A percentile compares a stretch with the other conserved stretches of the same genome.
Evolutionary conservation across 2,888 invertebrate genomes (phyloP).

Genomic region (Ennomos erosarius): DNA sequence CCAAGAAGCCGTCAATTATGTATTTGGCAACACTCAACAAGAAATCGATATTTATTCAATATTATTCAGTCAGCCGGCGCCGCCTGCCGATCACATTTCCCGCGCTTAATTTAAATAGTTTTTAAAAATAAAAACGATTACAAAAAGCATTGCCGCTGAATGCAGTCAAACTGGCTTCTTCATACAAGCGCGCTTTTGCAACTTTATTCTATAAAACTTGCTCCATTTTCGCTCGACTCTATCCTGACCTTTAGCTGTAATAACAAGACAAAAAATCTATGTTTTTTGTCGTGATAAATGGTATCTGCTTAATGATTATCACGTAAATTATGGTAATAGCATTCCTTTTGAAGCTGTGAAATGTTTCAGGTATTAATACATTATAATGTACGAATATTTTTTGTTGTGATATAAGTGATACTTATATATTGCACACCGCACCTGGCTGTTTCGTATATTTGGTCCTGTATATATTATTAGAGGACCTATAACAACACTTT

Average conservation of each 20-base stretch:
- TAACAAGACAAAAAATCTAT: conserved; percentile 24
- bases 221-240: conserved; percentile 32
- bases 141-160: conserved; percentile 30
- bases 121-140: conserved; percentile 33
- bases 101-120: conserved; percentile 34
- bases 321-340: conserved; percentile 18
- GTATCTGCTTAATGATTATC: conserved; percentile 6
- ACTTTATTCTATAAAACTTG: conserved; percentile 28
- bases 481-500: no score
- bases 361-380: not conserved
- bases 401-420: no score
- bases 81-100: conserved; percentile 20
- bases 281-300: conserved; percentile 18
- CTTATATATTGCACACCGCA: no score
- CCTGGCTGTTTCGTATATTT: no score
- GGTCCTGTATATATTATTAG: no score
- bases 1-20: conserved; percentile 8
- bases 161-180: conserved; percentile 35
- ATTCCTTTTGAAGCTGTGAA: conserved; percentile 1
- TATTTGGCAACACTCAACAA: conserved; percentile 6
- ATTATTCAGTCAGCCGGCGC: not conserved
- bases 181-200: conserved; percentile 14
- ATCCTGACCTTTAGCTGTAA: conserved; percentile 32
- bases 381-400: not conserved
- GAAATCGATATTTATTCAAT: conserved; percentile 15